Evolutionary conservation across 2,797 vertebrate species (phyloP), one percentile per base, ranked within the genome.

Genomic region (Spatula clypeata): DNA sequence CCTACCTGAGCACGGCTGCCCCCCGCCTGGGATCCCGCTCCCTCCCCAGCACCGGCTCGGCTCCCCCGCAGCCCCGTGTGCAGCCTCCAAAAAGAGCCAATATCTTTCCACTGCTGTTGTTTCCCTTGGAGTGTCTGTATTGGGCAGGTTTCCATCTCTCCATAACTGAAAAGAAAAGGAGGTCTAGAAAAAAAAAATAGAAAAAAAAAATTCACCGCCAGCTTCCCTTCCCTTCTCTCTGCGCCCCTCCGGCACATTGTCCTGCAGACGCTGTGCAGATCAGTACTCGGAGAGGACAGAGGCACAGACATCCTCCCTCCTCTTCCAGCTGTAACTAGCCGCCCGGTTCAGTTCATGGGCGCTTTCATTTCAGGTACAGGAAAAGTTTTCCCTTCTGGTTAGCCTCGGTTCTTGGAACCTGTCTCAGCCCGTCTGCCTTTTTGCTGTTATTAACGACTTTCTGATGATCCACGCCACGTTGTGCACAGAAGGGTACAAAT

Each of bases 101-200:
- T 86, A 54, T 86, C 77, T 90, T 95, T 93, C 90, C 66, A n/a
- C 83, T 90, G 94, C 88, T 81, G 79, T 95, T 90, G 73, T 95
- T 95, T 94, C 80, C 83, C 53, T 95, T 94, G 94, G 95, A 93
- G 94, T 86, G 54, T 71, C 90, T 89, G 87, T 57, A 36, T 42
- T 6, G 61, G 90, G 96, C 90, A 96, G 67, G 64, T 88, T 96
- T 97, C 94, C 94, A 93, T 95, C 82, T 86, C 95, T 88, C 45
- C 92, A 45, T 42, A 92, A 90, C 75, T 83, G 49, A 90, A 87
- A 84, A 95, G 86, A 90, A 88, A 93, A 90, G 84, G 81, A 94
- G 89, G 69, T 90, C 57, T 94, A 80, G 6, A n/a, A 11, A 64
- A 57, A 54, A 61, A n/a, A 51, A 11, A 64, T 32, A 49, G 62